Evolutionary conservation across 2,113 vertebrate species (phyloP).

Genomic region (Podarcis raffonei): DNA sequence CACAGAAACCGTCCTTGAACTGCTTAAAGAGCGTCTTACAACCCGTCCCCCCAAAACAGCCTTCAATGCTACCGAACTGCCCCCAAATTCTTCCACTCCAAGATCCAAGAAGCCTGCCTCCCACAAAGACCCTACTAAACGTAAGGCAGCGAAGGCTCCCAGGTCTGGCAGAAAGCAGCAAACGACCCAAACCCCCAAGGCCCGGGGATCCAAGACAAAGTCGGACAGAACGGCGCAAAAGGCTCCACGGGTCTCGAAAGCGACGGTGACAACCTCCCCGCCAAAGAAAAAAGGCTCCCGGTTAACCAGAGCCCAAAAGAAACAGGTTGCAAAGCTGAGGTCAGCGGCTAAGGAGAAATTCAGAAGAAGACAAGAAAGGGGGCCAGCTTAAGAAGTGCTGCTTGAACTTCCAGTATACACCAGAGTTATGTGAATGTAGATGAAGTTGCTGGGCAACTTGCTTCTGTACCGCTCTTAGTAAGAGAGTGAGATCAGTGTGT

Average conservation of each 20-base stretch:
- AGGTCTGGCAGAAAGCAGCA: not conserved
- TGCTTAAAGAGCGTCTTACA: conserved; percentile 54
- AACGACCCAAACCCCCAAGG: not conserved
- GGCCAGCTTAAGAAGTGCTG: not conserved
- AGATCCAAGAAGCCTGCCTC: conserved; percentile 30
- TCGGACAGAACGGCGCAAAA: not conserved
- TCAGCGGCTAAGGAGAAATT: not conserved
- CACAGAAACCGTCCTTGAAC: conserved; percentile 69
- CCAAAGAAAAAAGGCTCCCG: conserved; percentile 10
- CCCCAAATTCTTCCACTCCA: not conserved
- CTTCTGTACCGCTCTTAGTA: not conserved
- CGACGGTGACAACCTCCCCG: not conserved
- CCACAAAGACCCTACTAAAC: conserved; percentile 14
- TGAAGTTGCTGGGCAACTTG: not conserved
- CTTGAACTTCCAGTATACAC: not conserved
- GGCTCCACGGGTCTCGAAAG: not conserved
- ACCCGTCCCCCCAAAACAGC: conserved; percentile 12
- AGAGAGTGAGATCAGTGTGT: not conserved
- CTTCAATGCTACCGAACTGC: not conserved
- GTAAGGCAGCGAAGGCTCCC: not conserved
- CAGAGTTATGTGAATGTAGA: not conserved
- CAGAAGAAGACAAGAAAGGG: not conserved
- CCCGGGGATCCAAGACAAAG: not conserved
- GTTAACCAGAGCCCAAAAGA: conserved; percentile 5
- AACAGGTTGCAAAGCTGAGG: conserved; percentile 20